Percentiles rank a stretch among this genome's conserved stretches.
These are phyloP conservation scores for Cerceris rybyensis DNA, from an alignment of 2,888 invertebrate species.

Conservation along the genomic window DNA sequence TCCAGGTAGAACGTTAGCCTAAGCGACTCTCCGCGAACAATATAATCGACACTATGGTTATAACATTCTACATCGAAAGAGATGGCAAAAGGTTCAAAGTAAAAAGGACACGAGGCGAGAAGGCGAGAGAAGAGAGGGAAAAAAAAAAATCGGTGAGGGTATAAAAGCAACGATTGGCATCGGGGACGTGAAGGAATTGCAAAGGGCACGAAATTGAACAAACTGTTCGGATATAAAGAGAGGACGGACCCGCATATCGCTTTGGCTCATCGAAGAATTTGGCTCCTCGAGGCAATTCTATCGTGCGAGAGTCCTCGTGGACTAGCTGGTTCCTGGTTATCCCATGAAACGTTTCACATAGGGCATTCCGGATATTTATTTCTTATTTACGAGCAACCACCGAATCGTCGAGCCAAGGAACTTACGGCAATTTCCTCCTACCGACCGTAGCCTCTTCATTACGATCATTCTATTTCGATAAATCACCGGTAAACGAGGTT, in stretches of 20 bases:
- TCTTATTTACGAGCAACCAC: slow-evolving; percentile 36
- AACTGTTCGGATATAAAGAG: slow-evolving; percentile 35
- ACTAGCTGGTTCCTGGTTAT: not conserved
- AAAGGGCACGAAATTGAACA: slow-evolving; percentile 38
- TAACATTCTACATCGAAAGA: not conserved
- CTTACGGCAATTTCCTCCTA: slow-evolving; percentile 32
- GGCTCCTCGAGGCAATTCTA: slow-evolving; percentile 12
- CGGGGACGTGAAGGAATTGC: slow-evolving; percentile 30
- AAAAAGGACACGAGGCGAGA: slow-evolving; percentile 9
- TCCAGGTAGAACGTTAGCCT: too few relatives aligned
- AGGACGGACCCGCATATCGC: slow-evolving; percentile 44
- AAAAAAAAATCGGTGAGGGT: slow-evolving; percentile 6
- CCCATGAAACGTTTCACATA: slow-evolving; percentile 15
- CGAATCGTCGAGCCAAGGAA: slow-evolving; percentile 39
- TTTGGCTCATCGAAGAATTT: slow-evolving; percentile 41
- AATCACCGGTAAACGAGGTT: slow-evolving; percentile 36
- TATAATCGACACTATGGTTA: too few relatives aligned
- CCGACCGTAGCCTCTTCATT: slow-evolving; percentile 30
- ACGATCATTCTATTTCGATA: slow-evolving; percentile 39
- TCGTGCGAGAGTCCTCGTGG: slow-evolving; percentile 2
- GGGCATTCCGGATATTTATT: slow-evolving; percentile 38
- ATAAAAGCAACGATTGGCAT: slow-evolving; percentile 19
- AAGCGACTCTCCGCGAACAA: too few relatives aligned
- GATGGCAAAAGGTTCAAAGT: slow-evolving; percentile 23
- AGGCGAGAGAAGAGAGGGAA: slow-evolving; percentile 5